These are phyloP conservation scores for Clarias pachynema DNA, from an alignment of 2,797 vertebrate genomes.

Conservation along the genomic window DNA sequence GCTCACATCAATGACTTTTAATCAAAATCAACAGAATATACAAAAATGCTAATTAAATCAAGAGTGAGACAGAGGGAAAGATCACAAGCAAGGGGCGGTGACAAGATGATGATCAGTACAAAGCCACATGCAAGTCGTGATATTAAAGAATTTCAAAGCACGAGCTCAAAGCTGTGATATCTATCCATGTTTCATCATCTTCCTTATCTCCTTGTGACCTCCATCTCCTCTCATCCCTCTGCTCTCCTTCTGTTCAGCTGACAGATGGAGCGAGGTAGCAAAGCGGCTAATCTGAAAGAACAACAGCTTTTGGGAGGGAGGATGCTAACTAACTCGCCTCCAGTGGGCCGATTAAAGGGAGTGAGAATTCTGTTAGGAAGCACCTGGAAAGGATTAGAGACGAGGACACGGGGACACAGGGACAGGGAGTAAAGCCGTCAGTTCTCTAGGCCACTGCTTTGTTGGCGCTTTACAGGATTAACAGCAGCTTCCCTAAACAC, in stretches of 20 bases:
- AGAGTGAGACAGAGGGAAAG: neutral
- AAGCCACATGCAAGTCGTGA: too few species aligned
- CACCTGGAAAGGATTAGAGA: constrained; percentile 72
- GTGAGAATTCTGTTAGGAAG: constrained; percentile 45
- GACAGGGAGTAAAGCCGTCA: constrained; percentile 32
- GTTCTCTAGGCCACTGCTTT: constrained; percentile 55
- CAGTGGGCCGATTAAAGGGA: constrained; percentile 51
- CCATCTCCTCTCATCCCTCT: constrained; percentile 38
- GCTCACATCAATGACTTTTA: neutral
- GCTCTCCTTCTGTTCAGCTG: constrained; percentile 46
- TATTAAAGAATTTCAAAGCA: neutral
- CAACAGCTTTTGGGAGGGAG: constrained; percentile 57
- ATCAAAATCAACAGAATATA: neutral
- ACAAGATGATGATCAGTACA: too few species aligned
- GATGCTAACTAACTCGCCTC: constrained; percentile 9
- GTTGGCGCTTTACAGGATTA: constrained; percentile 61
- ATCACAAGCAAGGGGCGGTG: neutral
- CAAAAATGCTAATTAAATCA: neutral
- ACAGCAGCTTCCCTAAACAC: constrained; percentile 45
- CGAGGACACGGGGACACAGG: constrained; percentile 25
- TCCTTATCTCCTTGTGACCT: constrained; percentile 54
- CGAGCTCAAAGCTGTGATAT: neutral
- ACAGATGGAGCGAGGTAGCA: constrained; percentile 64
- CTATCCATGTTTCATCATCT: constrained; percentile 26
- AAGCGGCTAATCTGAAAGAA: constrained; percentile 53